phyloP scores from a whole-genome alignment of 2,113 vertebrate species.

The Fulica atra region DNA sequence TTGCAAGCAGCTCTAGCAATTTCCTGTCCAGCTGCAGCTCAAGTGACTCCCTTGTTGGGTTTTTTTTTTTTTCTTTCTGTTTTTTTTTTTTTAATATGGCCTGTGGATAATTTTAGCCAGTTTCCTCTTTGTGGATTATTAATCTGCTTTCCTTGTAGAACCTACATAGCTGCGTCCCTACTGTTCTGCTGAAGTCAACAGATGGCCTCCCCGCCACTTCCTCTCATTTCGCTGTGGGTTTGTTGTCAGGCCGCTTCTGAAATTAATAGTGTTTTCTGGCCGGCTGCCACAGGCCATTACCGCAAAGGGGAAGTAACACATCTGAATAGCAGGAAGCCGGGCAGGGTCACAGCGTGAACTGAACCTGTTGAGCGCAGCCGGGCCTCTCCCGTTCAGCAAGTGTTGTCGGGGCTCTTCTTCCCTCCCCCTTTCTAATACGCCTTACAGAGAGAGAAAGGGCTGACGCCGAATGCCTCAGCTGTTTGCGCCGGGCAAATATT shows the following conservation, averaged over 20 bases:
- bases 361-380: constrained; percentile 73
- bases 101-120: constrained; percentile 79
- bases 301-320: constrained; percentile 82
- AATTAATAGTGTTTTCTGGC: constrained; percentile 86
- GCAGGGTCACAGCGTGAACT: constrained; percentile 78
- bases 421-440: background rate
- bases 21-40: constrained; percentile 90
- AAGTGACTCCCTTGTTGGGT: constrained; percentile 54
- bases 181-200: constrained; percentile 72
- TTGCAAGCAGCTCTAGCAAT: constrained; percentile 84
- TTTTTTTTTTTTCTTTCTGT: background rate
- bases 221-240: constrained; percentile 73
- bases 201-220: constrained; percentile 81
- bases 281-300: constrained; percentile 79
- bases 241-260: constrained; percentile 81
- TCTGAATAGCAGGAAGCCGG: constrained; percentile 79
- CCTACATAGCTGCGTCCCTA: constrained; percentile 70
- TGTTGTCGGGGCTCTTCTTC: constrained; percentile 7
- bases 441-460: background rate
- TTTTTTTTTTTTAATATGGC: constrained; percentile 51
- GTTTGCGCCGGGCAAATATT: constrained; percentile 55
- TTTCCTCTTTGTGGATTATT: constrained; percentile 82
- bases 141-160: constrained; percentile 77
- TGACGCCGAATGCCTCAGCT: constrained; percentile 23
- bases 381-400: constrained; percentile 71